A percentile compares a stretch with the other conserved stretches of the same genome.
phyloP scores from a whole-genome alignment of 2,888 invertebrate genomes.

The Actias luna region DNA sequence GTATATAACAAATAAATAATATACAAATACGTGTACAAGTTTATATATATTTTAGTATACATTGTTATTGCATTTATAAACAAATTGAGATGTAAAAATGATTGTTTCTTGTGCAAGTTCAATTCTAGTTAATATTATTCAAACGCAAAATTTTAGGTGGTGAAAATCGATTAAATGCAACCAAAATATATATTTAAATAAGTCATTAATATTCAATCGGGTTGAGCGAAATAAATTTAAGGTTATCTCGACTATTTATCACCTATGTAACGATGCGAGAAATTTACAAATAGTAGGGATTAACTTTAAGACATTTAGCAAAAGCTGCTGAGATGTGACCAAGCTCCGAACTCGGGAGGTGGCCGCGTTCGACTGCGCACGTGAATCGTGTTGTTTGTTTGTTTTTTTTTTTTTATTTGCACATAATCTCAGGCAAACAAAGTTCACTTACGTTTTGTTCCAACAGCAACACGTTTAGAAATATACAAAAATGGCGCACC shows the following conservation, averaged over 20 bases:
- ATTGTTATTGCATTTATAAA: no score
- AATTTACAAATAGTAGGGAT: conserved; percentile 35
- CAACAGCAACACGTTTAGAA: conserved; percentile 1
- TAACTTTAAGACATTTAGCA: conserved; percentile 49
- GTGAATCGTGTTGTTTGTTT: conserved; percentile 27
- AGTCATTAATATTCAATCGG: no score
- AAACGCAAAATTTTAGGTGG: no score
- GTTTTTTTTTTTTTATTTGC: conserved; percentile 15
- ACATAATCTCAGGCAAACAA: not conserved
- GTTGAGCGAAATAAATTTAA: not conserved
- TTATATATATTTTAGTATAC: no score
- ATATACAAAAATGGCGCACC: conserved; percentile 42
- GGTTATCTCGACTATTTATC: conserved; percentile 37
- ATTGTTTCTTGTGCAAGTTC: no score
- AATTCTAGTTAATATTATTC: no score
- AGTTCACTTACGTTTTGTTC: not conserved
- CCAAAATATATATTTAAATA: not conserved
- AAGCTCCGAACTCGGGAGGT: conserved; percentile 49
- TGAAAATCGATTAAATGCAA: not conserved
- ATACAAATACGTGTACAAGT: no score
- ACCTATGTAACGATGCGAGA: conserved; percentile 38
- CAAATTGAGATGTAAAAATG: no score
- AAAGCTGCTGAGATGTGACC: conserved; percentile 50
- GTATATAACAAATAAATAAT: no score
- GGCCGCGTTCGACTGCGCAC: conserved; percentile 43